Evolutionary conservation across 2,888 invertebrate species (phyloP).

Genomic region (Pristionchus mayeri): DNA sequence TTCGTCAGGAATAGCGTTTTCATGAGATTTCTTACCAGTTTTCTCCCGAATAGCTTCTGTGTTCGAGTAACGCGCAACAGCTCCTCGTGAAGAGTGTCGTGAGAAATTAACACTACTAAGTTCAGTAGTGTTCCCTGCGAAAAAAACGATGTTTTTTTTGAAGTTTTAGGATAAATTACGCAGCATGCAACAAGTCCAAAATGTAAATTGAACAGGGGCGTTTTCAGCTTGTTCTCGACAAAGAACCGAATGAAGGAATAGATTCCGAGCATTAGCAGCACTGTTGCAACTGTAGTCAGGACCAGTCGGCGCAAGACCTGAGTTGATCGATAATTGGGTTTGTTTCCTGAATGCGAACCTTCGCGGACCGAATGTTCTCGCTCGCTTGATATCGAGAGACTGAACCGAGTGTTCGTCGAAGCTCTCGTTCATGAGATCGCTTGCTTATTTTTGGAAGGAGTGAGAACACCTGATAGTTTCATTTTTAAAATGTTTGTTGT

Average conservation of each 20-base stretch:
- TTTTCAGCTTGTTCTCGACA: not conserved
- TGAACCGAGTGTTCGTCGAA: not conserved
- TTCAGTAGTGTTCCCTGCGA: no score
- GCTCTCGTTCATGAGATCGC: not conserved
- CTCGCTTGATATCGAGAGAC: not conserved
- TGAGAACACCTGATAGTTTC: not conserved
- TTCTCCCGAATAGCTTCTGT: not conserved
- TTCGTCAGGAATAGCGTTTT: not conserved
- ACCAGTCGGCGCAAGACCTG: constrained; percentile 10
- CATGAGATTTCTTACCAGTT: not conserved
- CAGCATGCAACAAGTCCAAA: not conserved
- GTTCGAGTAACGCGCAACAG: no score
- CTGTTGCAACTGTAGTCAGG: not conserved
- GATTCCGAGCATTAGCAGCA: not conserved
- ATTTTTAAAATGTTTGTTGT: not conserved
- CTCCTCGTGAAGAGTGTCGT: no score
- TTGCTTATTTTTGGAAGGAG: not conserved
- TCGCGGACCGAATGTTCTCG: not conserved
- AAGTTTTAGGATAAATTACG: not conserved
- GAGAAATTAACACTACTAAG: no score
- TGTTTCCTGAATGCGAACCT: not conserved
- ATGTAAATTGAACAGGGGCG: not conserved
- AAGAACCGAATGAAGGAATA: constrained; percentile 27
- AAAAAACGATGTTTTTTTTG: no score
- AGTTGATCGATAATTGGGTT: not conserved